Evolutionary conservation across 2,888 invertebrate species (phyloP).

Genomic region (Entomobrya multifasciata): DNA sequence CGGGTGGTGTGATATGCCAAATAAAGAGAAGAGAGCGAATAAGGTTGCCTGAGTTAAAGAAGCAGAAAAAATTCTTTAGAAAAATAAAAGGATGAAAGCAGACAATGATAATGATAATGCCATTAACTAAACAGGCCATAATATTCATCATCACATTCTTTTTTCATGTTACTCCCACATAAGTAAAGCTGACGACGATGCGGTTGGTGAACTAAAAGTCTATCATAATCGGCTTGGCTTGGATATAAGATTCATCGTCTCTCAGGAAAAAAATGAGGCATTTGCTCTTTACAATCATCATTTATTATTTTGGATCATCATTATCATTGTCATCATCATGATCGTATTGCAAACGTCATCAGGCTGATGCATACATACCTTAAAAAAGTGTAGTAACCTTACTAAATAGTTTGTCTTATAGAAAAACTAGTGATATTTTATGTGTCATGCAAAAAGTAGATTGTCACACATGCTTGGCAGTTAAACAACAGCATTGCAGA

Average conservation of each 20-base stretch:
- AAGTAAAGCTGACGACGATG: too few relatives aligned
- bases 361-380: too few relatives aligned
- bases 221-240: conserved; percentile 2
- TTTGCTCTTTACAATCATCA: conserved; percentile 3
- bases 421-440: too few relatives aligned
- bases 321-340: conserved; percentile 49
- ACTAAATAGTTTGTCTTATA: too few relatives aligned
- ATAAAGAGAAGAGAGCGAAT: neutral
- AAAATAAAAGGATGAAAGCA: neutral
- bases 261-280: conserved; percentile 2
- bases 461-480: neutral
- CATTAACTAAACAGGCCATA: too few relatives aligned
- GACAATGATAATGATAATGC: neutral
- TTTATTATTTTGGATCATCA: conserved; percentile 62
- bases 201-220: neutral
- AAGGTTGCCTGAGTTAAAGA: conserved; percentile 5
- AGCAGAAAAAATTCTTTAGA: conserved; percentile 10
- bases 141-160: too few relatives aligned
- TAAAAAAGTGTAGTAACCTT: neutral
- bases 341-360: conserved; percentile 14
- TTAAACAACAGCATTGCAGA: neutral
- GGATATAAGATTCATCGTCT: neutral
- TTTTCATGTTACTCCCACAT: too few relatives aligned
- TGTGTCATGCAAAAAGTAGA: neutral
- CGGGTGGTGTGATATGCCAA: conserved; percentile 2